These are phyloP conservation scores for Coregonus sp. DNA, from an alignment of 2,797 vertebrate species.

Conservation along the genomic window DNA sequence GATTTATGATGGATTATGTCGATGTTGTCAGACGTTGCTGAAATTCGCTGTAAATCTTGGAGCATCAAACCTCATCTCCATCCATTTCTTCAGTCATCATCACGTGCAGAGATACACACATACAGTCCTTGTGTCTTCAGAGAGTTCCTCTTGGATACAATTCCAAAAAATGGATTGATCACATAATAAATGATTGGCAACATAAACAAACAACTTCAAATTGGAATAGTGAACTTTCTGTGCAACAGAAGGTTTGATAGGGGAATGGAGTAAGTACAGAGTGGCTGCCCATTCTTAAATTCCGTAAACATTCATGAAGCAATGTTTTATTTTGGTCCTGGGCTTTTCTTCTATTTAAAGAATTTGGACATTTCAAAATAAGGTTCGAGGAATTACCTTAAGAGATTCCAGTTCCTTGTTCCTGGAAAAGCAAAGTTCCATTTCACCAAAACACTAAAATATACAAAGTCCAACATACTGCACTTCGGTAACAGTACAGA, in stretches of 20 bases:
- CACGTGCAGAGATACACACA: background rate
- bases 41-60: background rate
- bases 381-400: slow-evolving; percentile 8
- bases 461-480: slow-evolving; percentile 37
- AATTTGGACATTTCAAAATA: background rate
- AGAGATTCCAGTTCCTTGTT: background rate
- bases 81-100: background rate
- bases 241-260: background rate
- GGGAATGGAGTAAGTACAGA: slow-evolving; percentile 6
- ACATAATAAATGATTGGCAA: too few relatives aligned
- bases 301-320: slow-evolving; percentile 18
- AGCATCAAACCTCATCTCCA: background rate
- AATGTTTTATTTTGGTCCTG: slow-evolving; percentile 9
- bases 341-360: background rate
- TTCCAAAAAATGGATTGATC: too few relatives aligned
- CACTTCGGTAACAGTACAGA: slow-evolving; percentile 34
- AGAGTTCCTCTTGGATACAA: background rate
- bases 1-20: background rate
- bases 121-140: background rate
- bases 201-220: too few relatives aligned
- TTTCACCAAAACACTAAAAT: slow-evolving; percentile 9
- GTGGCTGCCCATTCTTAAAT: slow-evolving; percentile 5
- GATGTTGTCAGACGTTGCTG: background rate
- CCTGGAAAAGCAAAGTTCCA: background rate
- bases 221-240: background rate